A percentile compares a stretch with the other conserved stretches of the same genome.
Evolutionary conservation across 2,888 invertebrate genomes (phyloP).

Genomic region (Leptinotarsa tumamoca): DNA sequence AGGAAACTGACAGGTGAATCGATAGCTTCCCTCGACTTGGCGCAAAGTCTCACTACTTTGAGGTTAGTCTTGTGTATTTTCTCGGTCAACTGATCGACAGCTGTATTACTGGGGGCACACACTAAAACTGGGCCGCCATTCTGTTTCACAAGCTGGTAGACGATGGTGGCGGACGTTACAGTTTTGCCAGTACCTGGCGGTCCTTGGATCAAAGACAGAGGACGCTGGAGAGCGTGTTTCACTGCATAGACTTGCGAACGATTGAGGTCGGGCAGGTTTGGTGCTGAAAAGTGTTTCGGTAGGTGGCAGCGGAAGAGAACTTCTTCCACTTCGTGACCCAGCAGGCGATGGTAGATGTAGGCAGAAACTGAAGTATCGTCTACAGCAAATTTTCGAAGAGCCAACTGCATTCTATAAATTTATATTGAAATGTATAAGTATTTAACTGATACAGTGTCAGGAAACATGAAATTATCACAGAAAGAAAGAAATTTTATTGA

Average conservation of each 20-base stretch:
- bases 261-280: slow-evolving; percentile 97
- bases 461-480: no score
- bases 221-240: slow-evolving; percentile 96
- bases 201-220: slow-evolving; percentile 96
- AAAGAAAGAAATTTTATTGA: no score
- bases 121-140: slow-evolving; percentile 95
- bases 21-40: slow-evolving; percentile 97
- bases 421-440: neutral
- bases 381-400: slow-evolving; percentile 93
- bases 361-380: slow-evolving; percentile 97
- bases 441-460: no score
- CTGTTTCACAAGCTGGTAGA: slow-evolving; percentile 96
- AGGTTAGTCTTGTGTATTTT: slow-evolving; percentile 98
- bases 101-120: slow-evolving; percentile 99
- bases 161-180: slow-evolving; percentile 98
- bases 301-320: slow-evolving; percentile 90
- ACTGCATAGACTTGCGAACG: slow-evolving; percentile 98
- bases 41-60: slow-evolving; percentile 89
- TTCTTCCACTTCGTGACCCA: slow-evolving; percentile 96
- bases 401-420: slow-evolving; percentile 87
- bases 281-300: slow-evolving; percentile 97
- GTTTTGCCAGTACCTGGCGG: slow-evolving; percentile 99
- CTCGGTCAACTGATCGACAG: slow-evolving; percentile 98
- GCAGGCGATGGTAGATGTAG: slow-evolving; percentile 95
- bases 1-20: slow-evolving; percentile 97